Evolutionary conservation across 64 coral and sea anemone genomes (phyloP), one percentile per base, ranked within the genome.

Genomic region (Anthopleura sola): DNA sequence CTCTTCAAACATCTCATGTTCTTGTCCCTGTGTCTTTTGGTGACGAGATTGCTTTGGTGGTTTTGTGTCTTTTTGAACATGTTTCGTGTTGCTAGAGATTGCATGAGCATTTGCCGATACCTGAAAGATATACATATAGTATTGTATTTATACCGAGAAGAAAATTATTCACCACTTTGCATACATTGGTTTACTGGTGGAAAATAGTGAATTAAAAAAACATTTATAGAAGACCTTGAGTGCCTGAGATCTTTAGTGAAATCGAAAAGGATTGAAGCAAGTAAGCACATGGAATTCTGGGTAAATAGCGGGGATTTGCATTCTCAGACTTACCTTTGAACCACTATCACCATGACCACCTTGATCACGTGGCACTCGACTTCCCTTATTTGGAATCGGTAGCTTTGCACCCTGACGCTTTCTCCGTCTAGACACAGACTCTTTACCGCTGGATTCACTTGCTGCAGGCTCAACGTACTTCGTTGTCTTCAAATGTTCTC

Each of bases 321-420:
- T 53, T 2, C 2, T 53, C 16, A 13, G 58, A 5, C 24, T 62
- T 62, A 71, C 66, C 66, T 71, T 9, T 71, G 66, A 71, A 71
- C 29, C 14, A 0, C 66, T 32, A 34, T 71, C 13, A 13, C n/a
- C 66, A 33, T 34, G 66, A 34, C 29, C 16, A 13, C 14, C 14
- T 71, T 44, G 37, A 21, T 79, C 76, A 44, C 76, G 76, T 71
- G 66, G 66, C n/a, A 11, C 58, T 32, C 28, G 24, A 29, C 23
- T 10, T 44, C 8, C 16, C 50, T 83, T 83, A 29, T 0, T 83
- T 33, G 82, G 82, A 47, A 83, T 60, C 28, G 82, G 82, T 18
- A 83, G 32, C 47, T 56, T 38, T 33, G 82, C 82, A 57, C 82
- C 82, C 8, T 60, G 82, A 57, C 82, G 51, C 13, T 37, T 54